A percentile compares a stretch with the other conserved stretches of the same genome.
phyloP scores from a whole-genome alignment of 2,797 vertebrate species.

The Diglossa cyanea region DNA sequence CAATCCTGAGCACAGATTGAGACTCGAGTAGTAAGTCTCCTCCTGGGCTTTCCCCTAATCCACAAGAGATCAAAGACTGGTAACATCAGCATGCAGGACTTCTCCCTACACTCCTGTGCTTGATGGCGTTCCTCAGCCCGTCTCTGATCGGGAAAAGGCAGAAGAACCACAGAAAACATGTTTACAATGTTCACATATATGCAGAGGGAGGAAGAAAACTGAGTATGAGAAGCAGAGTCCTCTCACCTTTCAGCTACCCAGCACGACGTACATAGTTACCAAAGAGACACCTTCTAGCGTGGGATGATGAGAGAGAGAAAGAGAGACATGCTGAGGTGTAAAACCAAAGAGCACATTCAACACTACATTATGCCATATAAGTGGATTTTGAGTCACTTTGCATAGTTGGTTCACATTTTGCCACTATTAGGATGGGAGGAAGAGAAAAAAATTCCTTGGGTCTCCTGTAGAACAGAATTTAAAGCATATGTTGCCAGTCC shows the following conservation, averaged over 20 bases:
- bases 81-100: neutral
- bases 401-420: neutral
- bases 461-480: neutral
- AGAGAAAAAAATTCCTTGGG: neutral
- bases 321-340: neutral
- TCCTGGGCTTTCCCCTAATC: neutral
- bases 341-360: neutral
- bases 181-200: neutral
- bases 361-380: neutral
- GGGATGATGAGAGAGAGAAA: neutral
- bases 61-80: neutral
- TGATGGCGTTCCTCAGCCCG: neutral
- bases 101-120: neutral
- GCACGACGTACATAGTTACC: rapidly evolving
- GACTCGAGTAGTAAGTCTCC: rapidly evolving
- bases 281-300: neutral
- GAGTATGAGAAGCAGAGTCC: neutral
- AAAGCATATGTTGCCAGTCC: neutral
- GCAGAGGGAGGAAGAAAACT: neutral
- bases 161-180: neutral
- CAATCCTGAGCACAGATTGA: neutral
- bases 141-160: neutral
- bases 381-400: neutral
- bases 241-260: neutral
- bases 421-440: neutral